Evolutionary conservation across 2,888 invertebrate species (phyloP).

Genomic region (Drosophila meridiana): DNA sequence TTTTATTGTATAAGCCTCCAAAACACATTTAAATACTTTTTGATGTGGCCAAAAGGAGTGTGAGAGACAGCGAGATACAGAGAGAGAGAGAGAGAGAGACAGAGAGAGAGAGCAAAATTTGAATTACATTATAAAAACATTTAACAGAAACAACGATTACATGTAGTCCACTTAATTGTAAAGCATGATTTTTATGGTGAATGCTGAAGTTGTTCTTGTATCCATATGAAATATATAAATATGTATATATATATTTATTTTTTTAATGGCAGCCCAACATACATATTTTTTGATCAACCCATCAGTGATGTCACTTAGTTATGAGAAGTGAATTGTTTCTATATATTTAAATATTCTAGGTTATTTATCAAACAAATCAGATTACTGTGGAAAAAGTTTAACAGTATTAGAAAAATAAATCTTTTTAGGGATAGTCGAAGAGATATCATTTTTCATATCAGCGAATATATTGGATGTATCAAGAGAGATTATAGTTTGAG

Average conservation of each 20-base stretch:
- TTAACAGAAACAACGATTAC: constrained; percentile 4
- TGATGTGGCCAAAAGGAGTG: constrained; percentile 13
- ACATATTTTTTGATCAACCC: not conserved
- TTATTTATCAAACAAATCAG: not conserved
- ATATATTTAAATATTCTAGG: not conserved
- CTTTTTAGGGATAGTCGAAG: not conserved
- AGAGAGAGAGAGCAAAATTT: constrained; percentile 19
- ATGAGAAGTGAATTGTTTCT: too few relatives aligned
- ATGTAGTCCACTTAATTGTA: constrained; percentile 10
- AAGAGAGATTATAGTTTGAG: not conserved
- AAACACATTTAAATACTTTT: constrained; percentile 34
- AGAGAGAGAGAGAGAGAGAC: constrained; percentile 5
- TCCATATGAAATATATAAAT: not conserved
- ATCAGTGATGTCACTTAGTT: not conserved
- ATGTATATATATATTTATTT: not conserved
- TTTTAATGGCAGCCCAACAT: not conserved
- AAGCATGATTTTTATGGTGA: constrained; percentile 4
- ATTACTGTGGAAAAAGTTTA: not conserved
- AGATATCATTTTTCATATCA: not conserved
- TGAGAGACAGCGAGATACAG: constrained; percentile 15
- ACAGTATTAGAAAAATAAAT: not conserved
- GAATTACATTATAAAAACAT: constrained; percentile 34
- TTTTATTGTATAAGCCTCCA: constrained; percentile 14
- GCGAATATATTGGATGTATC: not conserved
- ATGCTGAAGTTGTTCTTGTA: not conserved